Conservation (phyloP, 2,797 vertebrate species). For the Pteronotus mesoamericanus region DNA sequence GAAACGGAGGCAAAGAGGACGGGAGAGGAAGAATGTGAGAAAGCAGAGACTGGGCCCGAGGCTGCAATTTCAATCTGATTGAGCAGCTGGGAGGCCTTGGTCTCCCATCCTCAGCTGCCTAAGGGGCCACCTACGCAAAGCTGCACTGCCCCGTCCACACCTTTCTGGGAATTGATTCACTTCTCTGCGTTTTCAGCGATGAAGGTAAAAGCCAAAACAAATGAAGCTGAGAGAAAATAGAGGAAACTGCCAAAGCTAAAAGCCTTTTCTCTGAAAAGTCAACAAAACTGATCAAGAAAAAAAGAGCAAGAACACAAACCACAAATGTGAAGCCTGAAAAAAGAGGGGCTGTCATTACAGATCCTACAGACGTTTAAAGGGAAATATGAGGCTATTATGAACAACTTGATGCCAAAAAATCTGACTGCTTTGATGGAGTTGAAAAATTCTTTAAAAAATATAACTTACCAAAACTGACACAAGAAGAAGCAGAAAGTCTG, state of each 20-base stretch:
- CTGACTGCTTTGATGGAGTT: background rate
- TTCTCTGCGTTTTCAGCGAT: background rate
- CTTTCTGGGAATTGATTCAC: background rate
- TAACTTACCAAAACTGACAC: background rate
- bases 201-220: background rate
- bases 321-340: background rate
- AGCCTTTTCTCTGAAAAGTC: background rate
- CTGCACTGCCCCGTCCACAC: accelerated
- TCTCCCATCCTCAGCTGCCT: background rate
- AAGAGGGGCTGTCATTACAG: background rate
- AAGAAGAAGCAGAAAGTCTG: background rate
- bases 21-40: background rate
- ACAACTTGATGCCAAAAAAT: background rate
- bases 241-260: background rate
- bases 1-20: background rate
- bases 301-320: background rate
- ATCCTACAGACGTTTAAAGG: background rate
- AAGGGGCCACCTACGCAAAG: background rate
- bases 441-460: background rate
- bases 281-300: background rate
- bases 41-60: background rate
- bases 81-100: accelerated
- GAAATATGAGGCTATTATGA: background rate
- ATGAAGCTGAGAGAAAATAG: background rate
- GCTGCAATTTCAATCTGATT: background rate